Percentiles rank a stretch among this genome's conserved stretches.
Conservation (phyloP, 2,113 vertebrate species). For the Picathartes gymnocephalus region DNA sequence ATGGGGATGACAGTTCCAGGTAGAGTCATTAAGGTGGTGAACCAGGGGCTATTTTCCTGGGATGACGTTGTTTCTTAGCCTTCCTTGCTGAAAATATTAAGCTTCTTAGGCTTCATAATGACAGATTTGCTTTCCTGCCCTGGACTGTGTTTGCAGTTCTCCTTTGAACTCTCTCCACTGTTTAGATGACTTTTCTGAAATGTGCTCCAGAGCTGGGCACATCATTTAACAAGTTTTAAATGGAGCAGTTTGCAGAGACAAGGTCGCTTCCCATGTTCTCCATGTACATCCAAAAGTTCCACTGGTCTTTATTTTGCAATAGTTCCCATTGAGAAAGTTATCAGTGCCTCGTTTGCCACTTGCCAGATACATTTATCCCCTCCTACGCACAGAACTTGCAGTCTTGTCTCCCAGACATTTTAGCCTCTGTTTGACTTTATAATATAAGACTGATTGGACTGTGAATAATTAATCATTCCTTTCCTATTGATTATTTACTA, state of each 20-base stretch:
- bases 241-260: background rate
- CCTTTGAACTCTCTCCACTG: background rate
- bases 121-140: background rate
- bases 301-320: background rate
- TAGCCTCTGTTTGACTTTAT: background rate
- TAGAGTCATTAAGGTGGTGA: background rate
- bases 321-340: background rate
- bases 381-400: background rate
- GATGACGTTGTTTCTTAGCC: background rate
- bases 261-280: background rate
- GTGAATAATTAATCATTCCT: background rate
- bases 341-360: background rate
- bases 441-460: background rate
- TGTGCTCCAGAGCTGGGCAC: background rate
- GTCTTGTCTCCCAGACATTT: background rate
- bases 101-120: background rate
- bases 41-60: background rate
- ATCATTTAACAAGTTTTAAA: background rate
- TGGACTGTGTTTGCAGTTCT: background rate
- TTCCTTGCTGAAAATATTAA: background rate
- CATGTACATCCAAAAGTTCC: background rate
- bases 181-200: background rate
- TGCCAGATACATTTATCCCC: background rate
- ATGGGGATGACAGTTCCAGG: background rate
- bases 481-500: background rate